Evolutionary conservation across 2,113 vertebrate species (phyloP).

Genomic region (Vulpes ferrilata): DNA sequence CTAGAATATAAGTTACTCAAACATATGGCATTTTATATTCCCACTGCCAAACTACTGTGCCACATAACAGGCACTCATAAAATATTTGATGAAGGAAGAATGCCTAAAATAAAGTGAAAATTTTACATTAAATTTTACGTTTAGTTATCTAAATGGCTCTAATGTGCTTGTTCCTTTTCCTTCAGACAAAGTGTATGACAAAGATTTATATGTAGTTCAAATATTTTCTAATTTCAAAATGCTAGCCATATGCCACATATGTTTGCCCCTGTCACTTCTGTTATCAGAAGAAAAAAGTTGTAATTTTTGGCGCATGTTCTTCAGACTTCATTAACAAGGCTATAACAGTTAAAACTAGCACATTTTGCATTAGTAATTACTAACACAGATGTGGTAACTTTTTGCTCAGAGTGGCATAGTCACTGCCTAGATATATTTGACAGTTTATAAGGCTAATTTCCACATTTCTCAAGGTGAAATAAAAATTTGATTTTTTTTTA

Average conservation of each 20-base stretch:
- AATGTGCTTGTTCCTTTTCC: neutral
- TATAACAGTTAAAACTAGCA: neutral
- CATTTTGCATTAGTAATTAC: neutral
- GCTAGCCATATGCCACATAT: neutral
- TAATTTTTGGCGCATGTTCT: neutral
- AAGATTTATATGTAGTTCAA: neutral
- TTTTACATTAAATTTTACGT: neutral
- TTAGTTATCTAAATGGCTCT: neutral
- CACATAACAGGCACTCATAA: neutral
- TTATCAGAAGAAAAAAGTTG: neutral
- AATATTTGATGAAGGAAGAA: constrained; percentile 35
- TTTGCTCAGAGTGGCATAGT: neutral
- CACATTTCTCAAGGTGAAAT: neutral
- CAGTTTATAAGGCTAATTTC: neutral
- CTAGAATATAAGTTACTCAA: neutral
- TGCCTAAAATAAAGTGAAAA: neutral
- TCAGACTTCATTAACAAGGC: neutral
- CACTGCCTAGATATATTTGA: neutral
- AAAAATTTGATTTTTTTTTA: neutral
- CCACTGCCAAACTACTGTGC: neutral
- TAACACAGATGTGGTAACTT: neutral
- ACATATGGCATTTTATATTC: neutral
- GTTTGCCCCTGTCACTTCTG: neutral
- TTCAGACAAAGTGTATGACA: neutral
- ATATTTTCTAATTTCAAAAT: neutral